A percentile compares a stretch with the other conserved stretches of the same genome.
Evolutionary conservation across 2,888 invertebrate species (phyloP).

Genomic region (Trileptium ribeirensis): DNA sequence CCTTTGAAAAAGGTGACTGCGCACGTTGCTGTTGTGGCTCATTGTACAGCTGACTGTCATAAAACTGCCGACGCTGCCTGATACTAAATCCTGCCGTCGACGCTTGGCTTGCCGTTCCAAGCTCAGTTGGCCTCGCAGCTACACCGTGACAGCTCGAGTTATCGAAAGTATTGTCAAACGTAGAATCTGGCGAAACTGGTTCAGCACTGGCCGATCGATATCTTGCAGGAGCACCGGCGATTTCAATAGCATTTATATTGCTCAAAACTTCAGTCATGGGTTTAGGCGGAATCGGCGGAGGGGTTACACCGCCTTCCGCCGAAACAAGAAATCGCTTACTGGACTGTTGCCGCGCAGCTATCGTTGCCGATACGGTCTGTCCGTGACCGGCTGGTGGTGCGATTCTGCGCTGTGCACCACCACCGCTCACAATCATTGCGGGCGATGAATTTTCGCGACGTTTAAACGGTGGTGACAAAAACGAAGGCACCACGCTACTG

Average conservation of each 20-base stretch:
- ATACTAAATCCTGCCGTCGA: too few relatives aligned
- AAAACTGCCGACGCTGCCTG: too few relatives aligned
- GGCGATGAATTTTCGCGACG: not conserved
- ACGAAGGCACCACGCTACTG: not conserved
- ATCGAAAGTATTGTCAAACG: too few relatives aligned
- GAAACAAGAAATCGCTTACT: not conserved
- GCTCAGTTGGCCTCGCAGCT: too few relatives aligned
- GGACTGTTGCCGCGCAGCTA: not conserved
- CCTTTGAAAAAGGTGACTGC: not conserved
- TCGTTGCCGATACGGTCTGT: not conserved
- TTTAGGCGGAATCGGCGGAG: conserved; percentile 27
- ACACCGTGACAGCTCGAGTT: too few relatives aligned
- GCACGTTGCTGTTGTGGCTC: too few relatives aligned
- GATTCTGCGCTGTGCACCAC: not conserved
- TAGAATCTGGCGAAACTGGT: too few relatives aligned
- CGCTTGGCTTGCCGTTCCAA: too few relatives aligned
- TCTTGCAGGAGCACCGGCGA: not conserved
- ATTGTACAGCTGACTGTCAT: too few relatives aligned
- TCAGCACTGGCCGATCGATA: not conserved
- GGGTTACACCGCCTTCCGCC: not conserved
- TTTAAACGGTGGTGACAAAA: not conserved
- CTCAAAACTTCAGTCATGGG: not conserved
- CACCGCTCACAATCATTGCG: not conserved
- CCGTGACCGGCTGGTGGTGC: not conserved
- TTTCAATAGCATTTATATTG: not conserved